Evolutionary conservation across 2,113 vertebrate species (phyloP), one percentile per base, ranked within the genome.

Genomic region (Silurus glanis): DNA sequence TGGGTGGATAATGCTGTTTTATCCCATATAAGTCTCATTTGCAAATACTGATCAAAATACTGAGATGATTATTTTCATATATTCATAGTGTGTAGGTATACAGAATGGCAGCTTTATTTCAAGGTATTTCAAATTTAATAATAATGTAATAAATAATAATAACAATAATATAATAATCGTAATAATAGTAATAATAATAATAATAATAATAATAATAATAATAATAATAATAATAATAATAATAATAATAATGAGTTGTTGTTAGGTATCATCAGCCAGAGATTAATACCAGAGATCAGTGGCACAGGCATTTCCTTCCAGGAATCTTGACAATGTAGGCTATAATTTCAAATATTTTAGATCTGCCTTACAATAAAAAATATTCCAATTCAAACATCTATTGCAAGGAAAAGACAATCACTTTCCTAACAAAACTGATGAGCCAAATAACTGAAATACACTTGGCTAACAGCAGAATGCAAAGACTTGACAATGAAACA

Each of bases 1-100:
- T 84, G 69, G 37, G 56, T 49, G 56, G 55, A 75, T 61, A 84
- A 49, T 83, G 62, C 49, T 82, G 62, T 67, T 82, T 82, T 69
- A 83, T 56, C 64, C 56, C 16, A 55, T 55, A 10, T 67, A 17
- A 28, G 82, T 58, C 10, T 72, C 19, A 59, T 47, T 58, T 45
- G 5, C n/a, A 71, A 72, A 47, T 5, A 14, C 19, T 45, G 37
- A 56, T 83, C 62, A 71, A 83, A 83, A 55, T 83, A 55, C n/a
- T 83, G 23, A 55, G 8, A 6, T 51, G 16, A 51, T 13, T 28
- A 74, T 45, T 0, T 72, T 21, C 17, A 72, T 47, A 21, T 19
- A 45, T 16, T 45, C 6, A 71, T 14, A 71, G 47, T 49, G 17
- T 47, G 6, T 37, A 79, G 49, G 55, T 79, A 17, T 71, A 47